A percentile compares a stretch with the other conserved stretches of the same genome.
Evolutionary conservation across 2,113 vertebrate species (phyloP).

Genomic region (Ceyx cyanopectus): DNA sequence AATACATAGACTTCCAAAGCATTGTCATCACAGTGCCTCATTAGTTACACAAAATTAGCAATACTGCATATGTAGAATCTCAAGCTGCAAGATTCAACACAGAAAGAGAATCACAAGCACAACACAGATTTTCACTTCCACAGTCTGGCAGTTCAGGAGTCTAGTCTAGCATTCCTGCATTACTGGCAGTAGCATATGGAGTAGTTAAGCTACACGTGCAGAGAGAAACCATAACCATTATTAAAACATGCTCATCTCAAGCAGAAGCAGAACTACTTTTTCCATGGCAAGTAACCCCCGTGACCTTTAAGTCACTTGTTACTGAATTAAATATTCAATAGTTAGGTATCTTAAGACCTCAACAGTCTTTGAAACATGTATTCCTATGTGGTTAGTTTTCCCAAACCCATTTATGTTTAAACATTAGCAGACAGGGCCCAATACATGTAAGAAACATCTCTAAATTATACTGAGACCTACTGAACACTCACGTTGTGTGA

Average conservation of each 20-base stretch:
- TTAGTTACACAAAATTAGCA: not conserved
- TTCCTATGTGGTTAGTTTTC: not conserved
- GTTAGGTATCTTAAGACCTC: not conserved
- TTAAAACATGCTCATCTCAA: not conserved
- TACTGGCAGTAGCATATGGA: not conserved
- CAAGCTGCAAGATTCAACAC: not conserved
- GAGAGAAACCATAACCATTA: not conserved
- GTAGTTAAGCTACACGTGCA: not conserved
- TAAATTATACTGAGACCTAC: not conserved
- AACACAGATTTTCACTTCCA: not conserved
- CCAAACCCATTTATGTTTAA: not conserved
- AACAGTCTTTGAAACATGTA: not conserved
- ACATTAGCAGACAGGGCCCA: not conserved
- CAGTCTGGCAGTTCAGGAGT: not conserved
- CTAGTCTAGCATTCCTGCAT: not conserved
- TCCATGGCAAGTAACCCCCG: not conserved
- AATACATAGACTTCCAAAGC: not conserved
- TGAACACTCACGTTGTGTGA: not conserved
- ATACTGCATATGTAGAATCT: not conserved
- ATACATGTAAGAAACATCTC: not conserved
- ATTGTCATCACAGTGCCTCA: not conserved
- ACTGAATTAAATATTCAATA: not conserved
- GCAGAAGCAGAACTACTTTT: not conserved
- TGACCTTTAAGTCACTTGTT: not conserved
- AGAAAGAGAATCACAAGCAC: not conserved